Evolutionary conservation across 2,797 vertebrate species (phyloP), one percentile per base, ranked within the genome.

Genomic region (Pseudochaenichthys georgianus): DNA sequence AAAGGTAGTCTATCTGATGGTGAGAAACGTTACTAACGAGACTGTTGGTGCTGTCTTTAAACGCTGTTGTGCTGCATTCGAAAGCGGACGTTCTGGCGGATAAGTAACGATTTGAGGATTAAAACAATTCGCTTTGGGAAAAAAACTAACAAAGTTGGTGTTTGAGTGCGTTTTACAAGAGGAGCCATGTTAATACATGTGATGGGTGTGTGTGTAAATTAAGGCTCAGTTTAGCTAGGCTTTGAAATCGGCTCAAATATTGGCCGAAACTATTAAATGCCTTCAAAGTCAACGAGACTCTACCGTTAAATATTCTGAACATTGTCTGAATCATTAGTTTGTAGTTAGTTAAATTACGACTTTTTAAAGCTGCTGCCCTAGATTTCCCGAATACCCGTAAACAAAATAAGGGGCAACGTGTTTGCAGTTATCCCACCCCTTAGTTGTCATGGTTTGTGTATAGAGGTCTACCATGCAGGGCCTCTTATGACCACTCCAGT

Each of bases 31-130:
- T 17, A 13, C 11, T 2, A 3, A 46, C 9, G 0, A n/a, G 15
- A 6, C 1, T 7, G 13, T 54, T 19, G 7, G 3, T n/a, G 43
- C 11, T 57, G 5, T 13, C 38, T 69, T 69, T 1, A 21, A 62
- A 10, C 0, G 2, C 1, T 1, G n/a, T 13, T 0, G 12, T 53
- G 43, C 0, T 47, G 12, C 45, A 0, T 19, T 58, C 12, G 2
- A 41, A 41, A 21, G 1, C 52, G 31, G n/a, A 3, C 23, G 23
- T 71, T 71, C 2, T 0, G 13, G 28, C 3, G 8, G 1, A 12
- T 54, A 57, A 15, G 13, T 5, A 7, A 5, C 2, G 3, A 13
- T 45, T 42, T 9, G 12, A 16, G 5, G 2, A 12, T n/a, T 41
- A 1, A 19, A 47, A 11, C 2, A 28, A 9, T 3, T 7, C 0